phyloP scores from a whole-genome alignment of 2,797 vertebrate genomes.

The Carapus acus region DNA sequence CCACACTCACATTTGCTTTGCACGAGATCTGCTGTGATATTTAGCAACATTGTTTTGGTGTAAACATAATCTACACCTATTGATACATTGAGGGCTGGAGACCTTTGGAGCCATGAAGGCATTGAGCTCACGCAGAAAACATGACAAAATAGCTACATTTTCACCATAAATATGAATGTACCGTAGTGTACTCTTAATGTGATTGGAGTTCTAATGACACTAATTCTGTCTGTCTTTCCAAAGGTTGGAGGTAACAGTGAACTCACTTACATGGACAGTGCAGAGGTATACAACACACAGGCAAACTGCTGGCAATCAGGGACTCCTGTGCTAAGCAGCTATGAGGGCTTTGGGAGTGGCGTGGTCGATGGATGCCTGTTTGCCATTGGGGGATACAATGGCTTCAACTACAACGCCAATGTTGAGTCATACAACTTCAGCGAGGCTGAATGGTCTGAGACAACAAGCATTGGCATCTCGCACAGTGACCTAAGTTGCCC shows the following conservation, averaged over 20 bases:
- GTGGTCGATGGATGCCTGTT: slow-evolving; percentile 63
- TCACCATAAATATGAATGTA: too few species aligned
- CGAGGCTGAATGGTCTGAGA: slow-evolving; percentile 65
- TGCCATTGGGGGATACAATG: slow-evolving; percentile 51
- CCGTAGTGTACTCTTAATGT: too few species aligned
- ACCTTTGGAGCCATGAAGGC: too few species aligned
- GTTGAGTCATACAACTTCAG: slow-evolving; percentile 72
- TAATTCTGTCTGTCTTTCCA: neutral
- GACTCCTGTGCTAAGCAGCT: slow-evolving; percentile 72
- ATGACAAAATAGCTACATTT: too few species aligned
- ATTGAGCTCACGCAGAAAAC: too few species aligned
- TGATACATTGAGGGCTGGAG: too few species aligned
- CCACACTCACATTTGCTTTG: too few species aligned
- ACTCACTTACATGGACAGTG: slow-evolving; percentile 59
- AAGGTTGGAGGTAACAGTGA: slow-evolving; percentile 84
- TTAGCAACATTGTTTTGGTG: too few species aligned
- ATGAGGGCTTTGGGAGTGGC: slow-evolving; percentile 84
- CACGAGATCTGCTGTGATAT: too few species aligned
- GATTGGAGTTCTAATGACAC: too few species aligned
- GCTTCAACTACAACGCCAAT: neutral
- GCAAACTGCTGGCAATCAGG: slow-evolving; percentile 67
- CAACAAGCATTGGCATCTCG: slow-evolving; percentile 62
- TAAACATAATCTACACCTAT: too few species aligned
- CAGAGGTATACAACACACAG: slow-evolving; percentile 72
- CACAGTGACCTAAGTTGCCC: slow-evolving; percentile 80